Evolutionary conservation across 2,113 vertebrate genomes (phyloP), one percentile per base, ranked within the genome.

Genomic region (Pterophyllum scalare): DNA sequence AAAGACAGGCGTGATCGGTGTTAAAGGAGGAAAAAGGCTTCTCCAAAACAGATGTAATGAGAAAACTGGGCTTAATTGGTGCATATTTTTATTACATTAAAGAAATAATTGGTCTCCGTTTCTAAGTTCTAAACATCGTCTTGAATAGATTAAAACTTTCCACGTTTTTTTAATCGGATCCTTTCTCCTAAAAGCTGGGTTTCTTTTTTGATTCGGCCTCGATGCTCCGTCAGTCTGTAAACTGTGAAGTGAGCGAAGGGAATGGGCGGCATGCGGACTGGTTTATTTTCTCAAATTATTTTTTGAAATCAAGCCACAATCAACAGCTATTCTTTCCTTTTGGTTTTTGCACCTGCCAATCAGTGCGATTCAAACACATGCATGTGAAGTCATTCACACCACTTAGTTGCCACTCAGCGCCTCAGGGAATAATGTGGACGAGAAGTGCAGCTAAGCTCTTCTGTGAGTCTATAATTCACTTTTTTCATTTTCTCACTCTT

Each of bases 61-160:
- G 64, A 89, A 81, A 87, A 43, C 49, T 74, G 85, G 38, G 76
- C 26, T 33, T 20, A 19, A 75, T 46, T 75, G 61, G 65, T 70
- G 64, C 61, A 75, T 83, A 20, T 81, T 82, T 38, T 82, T 57
- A 56, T 81, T 62, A 33, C 20, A 52, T 61, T 78, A 70, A 85
- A 80, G 70, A 70, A 77, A 87, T 83, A 89, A 85, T 80, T 61
- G 58, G 33, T 24, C 65, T 82, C 83, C 89, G 80, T 87, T 90
- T 77, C 65, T 75, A 3, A 84, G 83, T 75, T 77, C 46, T 54
- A 77, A 77, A 83, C 76, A 75, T 56, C 28, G 28, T 40, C 28
- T 65, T 65, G 61, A 46, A 15, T 15, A 13, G 43, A 15, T 46
- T 46, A 15, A 0, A 49, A 28, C 22, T 70, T 67, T 24, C 43